Conservation (phyloP, 2,113 vertebrate species). For the Marcusenius ussheri region DNA sequence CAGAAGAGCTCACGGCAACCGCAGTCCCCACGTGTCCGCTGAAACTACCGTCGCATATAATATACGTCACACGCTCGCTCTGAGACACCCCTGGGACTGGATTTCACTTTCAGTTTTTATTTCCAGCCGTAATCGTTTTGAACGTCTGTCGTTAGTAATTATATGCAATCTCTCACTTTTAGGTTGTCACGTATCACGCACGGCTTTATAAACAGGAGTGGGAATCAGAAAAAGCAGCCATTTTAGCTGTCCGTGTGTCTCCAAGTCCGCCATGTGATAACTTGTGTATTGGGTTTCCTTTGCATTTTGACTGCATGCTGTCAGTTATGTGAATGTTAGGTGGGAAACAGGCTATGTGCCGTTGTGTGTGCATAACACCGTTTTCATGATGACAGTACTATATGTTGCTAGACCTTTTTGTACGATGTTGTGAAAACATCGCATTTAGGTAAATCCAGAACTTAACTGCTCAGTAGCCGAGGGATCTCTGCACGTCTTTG, state of each 20-base stretch:
- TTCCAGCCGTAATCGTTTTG: neutral
- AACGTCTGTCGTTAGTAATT: slow-evolving; percentile 33
- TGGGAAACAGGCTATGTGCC: neutral
- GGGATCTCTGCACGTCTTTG: neutral
- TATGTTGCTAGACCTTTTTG: neutral
- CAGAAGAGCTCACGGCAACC: neutral
- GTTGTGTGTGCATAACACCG: neutral
- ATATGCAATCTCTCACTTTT: slow-evolving; percentile 30
- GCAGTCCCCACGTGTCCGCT: neutral
- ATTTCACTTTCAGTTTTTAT: neutral
- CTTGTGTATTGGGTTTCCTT: neutral
- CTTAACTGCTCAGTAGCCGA: neutral
- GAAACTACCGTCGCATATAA: slow-evolving; percentile 10
- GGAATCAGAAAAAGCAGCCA: slow-evolving; percentile 39
- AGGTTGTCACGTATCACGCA: neutral
- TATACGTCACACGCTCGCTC: neutral
- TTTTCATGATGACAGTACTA: neutral
- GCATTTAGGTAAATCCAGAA: neutral
- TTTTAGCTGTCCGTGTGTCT: slow-evolving; percentile 42
- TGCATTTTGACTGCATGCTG: neutral
- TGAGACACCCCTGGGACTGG: neutral
- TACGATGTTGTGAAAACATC: neutral
- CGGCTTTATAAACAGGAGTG: slow-evolving; percentile 58
- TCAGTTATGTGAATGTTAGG: neutral
- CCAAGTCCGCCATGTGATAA: neutral